Percentiles rank a stretch among this genome's conserved stretches.
Conservation (phyloP, 1,140 invertebrate species). For the Microplitis mediator region DNA sequence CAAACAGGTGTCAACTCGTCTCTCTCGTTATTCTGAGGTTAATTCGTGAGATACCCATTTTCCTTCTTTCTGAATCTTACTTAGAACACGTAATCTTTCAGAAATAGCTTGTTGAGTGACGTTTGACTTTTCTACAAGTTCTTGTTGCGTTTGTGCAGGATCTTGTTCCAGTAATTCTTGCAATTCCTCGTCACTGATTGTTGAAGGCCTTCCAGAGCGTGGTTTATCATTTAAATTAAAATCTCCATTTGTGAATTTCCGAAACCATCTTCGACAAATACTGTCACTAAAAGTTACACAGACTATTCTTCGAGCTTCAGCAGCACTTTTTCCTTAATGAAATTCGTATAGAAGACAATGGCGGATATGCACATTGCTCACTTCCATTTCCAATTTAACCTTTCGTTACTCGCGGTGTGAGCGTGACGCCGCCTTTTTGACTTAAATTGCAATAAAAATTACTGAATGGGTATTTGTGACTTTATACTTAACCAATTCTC, state of each 20-base stretch:
- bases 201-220: slow-evolving; percentile 5
- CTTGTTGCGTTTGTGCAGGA: slow-evolving; percentile 21
- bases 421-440: too few species aligned
- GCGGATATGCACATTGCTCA: too few species aligned
- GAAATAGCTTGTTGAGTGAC: slow-evolving; percentile 25
- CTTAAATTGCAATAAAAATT: too few species aligned
- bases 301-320: too few species aligned
- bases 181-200: slow-evolving; percentile 16
- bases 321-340: too few species aligned
- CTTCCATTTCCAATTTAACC: too few species aligned
- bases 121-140: slow-evolving; percentile 13
- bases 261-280: background rate
- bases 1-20: too few species aligned
- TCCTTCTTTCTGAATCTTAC: slow-evolving; percentile 37
- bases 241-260: slow-evolving; percentile 24
- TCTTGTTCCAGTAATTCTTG: slow-evolving; percentile 30
- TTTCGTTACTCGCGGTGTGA: too few species aligned
- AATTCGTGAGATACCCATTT: slow-evolving; percentile 35
- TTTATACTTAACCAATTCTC: too few species aligned
- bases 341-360: too few species aligned
- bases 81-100: slow-evolving; percentile 27
- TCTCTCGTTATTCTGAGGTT: background rate
- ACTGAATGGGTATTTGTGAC: too few species aligned
- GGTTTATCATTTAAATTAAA: slow-evolving; percentile 28
- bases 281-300: too few species aligned